Conservation (phyloP, 2,888 invertebrate species). For the Eilema depressum region DNA sequence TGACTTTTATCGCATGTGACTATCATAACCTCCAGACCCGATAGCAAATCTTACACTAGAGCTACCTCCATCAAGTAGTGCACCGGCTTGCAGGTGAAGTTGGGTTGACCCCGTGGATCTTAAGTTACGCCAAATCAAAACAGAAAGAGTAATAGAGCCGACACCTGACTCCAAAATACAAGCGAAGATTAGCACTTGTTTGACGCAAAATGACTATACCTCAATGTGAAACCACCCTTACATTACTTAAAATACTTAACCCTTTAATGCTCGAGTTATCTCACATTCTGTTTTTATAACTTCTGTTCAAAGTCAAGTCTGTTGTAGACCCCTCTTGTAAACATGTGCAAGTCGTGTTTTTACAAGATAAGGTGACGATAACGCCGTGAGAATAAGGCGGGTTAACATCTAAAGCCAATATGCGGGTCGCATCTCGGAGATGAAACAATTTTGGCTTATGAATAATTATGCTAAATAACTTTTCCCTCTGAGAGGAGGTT, state of each 20-base stretch:
- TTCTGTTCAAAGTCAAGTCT: not conserved
- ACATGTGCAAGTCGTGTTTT: conserved; percentile 14
- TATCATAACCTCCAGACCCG: no score
- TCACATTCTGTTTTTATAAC: not conserved
- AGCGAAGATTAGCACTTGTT: no score
- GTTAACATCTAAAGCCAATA: not conserved
- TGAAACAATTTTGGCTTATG: not conserved
- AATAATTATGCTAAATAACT: not conserved
- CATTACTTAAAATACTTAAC: conserved; percentile 4
- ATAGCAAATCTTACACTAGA: no score
- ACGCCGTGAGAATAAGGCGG: not conserved
- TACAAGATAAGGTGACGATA: conserved; percentile 9
- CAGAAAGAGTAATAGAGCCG: no score
- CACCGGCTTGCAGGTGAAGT: no score
- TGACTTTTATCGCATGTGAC: no score
- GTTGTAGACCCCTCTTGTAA: not conserved
- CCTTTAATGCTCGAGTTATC: conserved; percentile 3
- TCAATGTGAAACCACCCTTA: not conserved
- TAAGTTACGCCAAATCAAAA: no score
- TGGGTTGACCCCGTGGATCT: no score
- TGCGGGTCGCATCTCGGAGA: not conserved
- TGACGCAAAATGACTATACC: not conserved
- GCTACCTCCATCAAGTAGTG: no score
- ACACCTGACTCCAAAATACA: not conserved
- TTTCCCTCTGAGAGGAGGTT: not conserved